Evolutionary conservation across 2,888 invertebrate species (phyloP).

Genomic region (Prionchulus punctatus): DNA sequence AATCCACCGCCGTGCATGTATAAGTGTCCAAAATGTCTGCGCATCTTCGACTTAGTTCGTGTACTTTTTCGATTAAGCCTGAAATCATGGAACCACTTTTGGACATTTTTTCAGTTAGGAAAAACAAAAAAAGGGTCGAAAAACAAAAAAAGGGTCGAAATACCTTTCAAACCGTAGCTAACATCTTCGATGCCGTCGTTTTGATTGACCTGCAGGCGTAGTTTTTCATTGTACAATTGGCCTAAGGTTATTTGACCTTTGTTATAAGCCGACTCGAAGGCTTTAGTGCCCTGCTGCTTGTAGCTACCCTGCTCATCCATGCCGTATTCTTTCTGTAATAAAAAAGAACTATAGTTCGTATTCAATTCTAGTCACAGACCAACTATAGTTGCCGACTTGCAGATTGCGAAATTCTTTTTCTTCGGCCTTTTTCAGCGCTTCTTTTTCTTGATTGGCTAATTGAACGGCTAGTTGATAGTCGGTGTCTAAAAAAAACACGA

Average conservation of each 20-base stretch:
- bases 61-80: slow-evolving; percentile 31
- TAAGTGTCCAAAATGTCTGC: slow-evolving; percentile 51
- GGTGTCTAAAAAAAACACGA: background rate
- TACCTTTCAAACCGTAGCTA: slow-evolving; percentile 60
- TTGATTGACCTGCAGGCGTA: slow-evolving; percentile 56
- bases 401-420: background rate
- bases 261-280: slow-evolving; percentile 61
- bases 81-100: slow-evolving; percentile 10
- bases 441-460: background rate
- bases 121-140: background rate
- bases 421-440: background rate
- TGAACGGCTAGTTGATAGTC: background rate
- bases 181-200: slow-evolving; percentile 64
- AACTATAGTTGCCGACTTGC: background rate
- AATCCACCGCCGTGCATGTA: slow-evolving; percentile 63
- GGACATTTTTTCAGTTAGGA: background rate
- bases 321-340: slow-evolving; percentile 56
- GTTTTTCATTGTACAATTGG: slow-evolving; percentile 64
- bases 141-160: background rate
- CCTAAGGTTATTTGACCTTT: slow-evolving; percentile 67
- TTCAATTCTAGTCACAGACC: background rate
- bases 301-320: slow-evolving; percentile 74
- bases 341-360: background rate
- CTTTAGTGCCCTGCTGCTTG: slow-evolving; percentile 56
- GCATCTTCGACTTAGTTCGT: slow-evolving; percentile 26